Base-by-base conservation (phyloP, 2,888 invertebrate genomes). In the Drosophila nr. fundita region DNA sequence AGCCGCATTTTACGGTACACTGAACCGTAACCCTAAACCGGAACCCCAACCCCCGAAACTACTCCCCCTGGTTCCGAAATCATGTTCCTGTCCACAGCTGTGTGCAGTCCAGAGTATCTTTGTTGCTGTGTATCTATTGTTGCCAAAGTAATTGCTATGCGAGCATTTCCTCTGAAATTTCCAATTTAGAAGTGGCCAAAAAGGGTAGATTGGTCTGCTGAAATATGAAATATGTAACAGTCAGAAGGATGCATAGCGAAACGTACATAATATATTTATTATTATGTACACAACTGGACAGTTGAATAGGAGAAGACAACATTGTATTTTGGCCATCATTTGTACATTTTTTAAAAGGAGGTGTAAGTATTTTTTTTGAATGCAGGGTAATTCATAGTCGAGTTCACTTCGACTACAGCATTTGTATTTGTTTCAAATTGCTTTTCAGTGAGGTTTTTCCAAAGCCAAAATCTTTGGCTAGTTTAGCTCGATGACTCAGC, bases 31-130 rank as follows among this genome's bases (percentile, higher is more conserved):
- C 73, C 73, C 80, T 55, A 38, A 54, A 53, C 54, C 54, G 45
- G 24, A 45, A 45, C 45, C 45, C 45, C 45, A 45, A 45, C 24
- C 45, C 24, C 45, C 24, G 24, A 45, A 45, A 24, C 24, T 45
- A 7, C 45, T 45, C 45, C 15, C 45, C 45, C 45, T 15, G 24
- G 21, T 24, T 15, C 59, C 55, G 42, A 83, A 85, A 68, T 81
- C 85, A 76, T 89, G 82, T 89, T 85, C 85, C 89, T 89, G 87
- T 85, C 65, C 64, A 74, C 79, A 88, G 86, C 88, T 88, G 87
- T 86, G 45, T 77, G 60, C 42, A 36, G 24, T 24, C 32, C 36
- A 34, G 36, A 54, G 24, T 54, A 24, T 50, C 50, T 50, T 18
- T 38, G 38, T 38, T 18, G 15, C 4, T 29, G n/a, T 7, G 63